phyloP scores from a whole-genome alignment of 1,140 invertebrate genomes.

The Pseudachorutes palmiensis region DNA sequence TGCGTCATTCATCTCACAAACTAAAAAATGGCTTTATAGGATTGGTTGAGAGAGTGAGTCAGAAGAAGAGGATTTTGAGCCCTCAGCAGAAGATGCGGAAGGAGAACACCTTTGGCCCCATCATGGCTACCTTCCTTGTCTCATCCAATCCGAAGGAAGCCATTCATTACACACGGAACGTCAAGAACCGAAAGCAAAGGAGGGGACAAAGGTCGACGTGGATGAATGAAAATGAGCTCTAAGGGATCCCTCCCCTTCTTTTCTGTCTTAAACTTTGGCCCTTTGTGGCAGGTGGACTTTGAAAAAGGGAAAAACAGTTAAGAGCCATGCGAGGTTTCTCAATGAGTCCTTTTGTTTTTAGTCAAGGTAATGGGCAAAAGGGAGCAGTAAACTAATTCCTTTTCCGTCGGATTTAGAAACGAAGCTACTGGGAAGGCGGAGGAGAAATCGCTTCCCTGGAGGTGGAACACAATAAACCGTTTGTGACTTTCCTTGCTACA shows the following conservation, averaged over 20 bases:
- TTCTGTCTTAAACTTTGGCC: not conserved
- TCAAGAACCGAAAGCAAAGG: not conserved
- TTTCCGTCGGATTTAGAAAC: no score
- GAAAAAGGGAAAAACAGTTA: no score
- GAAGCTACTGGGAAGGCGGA: no score
- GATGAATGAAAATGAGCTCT: conserved; percentile 7
- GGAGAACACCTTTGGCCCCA: not conserved
- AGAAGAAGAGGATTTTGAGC: not conserved
- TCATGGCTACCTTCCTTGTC: not conserved
- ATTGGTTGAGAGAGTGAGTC: not conserved
- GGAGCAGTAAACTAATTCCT: no score
- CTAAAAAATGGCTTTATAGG: no score
- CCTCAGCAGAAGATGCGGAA: not conserved
- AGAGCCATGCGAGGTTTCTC: no score
- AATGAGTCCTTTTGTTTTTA: no score
- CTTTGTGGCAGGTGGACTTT: not conserved
- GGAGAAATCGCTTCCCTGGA: no score
- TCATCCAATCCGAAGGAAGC: not conserved
- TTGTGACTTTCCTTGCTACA: no score
- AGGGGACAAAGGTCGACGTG: not conserved
- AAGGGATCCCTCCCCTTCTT: conserved; percentile 4
- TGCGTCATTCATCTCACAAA: no score
- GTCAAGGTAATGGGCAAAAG: no score
- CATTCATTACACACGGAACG: conserved; percentile 7
- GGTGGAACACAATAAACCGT: no score